These are phyloP conservation scores for Fissipunctia ypsillon DNA, from an alignment of 2,888 invertebrate species.

Conservation along the genomic window DNA sequence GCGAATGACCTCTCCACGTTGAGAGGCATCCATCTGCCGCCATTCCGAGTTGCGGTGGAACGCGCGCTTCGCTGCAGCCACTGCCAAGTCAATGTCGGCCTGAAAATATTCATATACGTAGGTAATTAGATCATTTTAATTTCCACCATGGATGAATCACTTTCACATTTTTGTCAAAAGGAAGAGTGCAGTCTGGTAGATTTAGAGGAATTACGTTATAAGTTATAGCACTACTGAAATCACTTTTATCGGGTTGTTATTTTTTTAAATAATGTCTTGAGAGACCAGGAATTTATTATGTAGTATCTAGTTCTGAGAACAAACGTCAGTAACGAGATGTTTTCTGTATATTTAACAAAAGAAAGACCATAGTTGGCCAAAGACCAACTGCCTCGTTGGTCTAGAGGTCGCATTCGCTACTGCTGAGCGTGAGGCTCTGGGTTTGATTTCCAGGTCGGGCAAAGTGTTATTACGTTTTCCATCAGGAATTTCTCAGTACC, in stretches of 20 bases:
- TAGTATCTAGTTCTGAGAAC: neutral
- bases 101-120: constrained; percentile 66
- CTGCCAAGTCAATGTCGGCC: constrained; percentile 94
- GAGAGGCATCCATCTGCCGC: constrained; percentile 95
- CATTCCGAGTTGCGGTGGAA: constrained; percentile 93
- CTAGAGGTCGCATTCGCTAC: no score
- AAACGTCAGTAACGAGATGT: neutral
- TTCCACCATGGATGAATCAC: neutral
- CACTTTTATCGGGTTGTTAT: neutral
- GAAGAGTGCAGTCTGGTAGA: neutral
- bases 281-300: neutral
- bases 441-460: no score
- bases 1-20: constrained; percentile 93
- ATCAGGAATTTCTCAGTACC: no score
- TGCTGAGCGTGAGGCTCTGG: no score
- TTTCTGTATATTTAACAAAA: neutral
- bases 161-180: neutral
- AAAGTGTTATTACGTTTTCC: no score
- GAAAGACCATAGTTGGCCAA: no score
- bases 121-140: neutral
- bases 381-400: no score
- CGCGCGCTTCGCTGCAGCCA: constrained; percentile 92
- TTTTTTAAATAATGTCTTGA: neutral
- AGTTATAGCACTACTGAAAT: neutral
- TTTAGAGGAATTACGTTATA: neutral